Percentiles rank a stretch among this genome's conserved stretches.
Conservation (phyloP, 1,140 invertebrate species). For the Sinella curviseta region DNA sequence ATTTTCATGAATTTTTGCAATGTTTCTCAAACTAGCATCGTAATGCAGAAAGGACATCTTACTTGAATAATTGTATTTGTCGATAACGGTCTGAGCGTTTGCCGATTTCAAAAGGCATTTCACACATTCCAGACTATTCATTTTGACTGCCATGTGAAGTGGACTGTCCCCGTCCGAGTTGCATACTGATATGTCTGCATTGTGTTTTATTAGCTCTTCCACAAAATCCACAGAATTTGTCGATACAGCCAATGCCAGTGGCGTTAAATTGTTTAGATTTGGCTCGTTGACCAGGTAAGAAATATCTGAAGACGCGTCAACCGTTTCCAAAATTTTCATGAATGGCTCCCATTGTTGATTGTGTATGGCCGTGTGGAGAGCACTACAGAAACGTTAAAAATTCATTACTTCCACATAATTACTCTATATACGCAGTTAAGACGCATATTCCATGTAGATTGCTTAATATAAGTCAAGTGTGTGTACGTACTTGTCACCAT, state of each 20-base stretch:
- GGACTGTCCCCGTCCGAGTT: conserved; percentile 44
- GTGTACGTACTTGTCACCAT: conserved; percentile 44
- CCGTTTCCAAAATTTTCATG: conserved; percentile 39
- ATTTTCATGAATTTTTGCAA: not conserved
- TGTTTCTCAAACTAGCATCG: not conserved
- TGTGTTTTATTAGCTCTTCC: conserved; percentile 29
- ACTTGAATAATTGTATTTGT: conserved; percentile 44
- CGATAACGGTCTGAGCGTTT: conserved; percentile 29
- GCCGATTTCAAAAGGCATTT: conserved; percentile 28
- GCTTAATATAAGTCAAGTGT: too few relatives aligned
- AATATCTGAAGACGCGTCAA: conserved; percentile 38
- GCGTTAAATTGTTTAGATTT: conserved; percentile 39
- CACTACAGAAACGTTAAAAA: conserved; percentile 39
- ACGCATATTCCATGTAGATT: too few relatives aligned
- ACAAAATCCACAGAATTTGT: conserved; percentile 38
- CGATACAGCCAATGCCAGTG: conserved; percentile 36
- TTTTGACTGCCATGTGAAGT: conserved; percentile 43
- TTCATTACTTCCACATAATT: too few relatives aligned
- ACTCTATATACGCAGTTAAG: too few relatives aligned
- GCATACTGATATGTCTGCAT: conserved; percentile 39
- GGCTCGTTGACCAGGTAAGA: conserved; percentile 37
- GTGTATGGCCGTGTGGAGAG: conserved; percentile 43
- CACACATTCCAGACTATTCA: conserved; percentile 35
- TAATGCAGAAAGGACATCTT: not conserved
- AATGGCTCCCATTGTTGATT: conserved; percentile 44